Conservation (phyloP, 2,888 invertebrate genomes). For the Marasmarcha lunaedactyla region DNA sequence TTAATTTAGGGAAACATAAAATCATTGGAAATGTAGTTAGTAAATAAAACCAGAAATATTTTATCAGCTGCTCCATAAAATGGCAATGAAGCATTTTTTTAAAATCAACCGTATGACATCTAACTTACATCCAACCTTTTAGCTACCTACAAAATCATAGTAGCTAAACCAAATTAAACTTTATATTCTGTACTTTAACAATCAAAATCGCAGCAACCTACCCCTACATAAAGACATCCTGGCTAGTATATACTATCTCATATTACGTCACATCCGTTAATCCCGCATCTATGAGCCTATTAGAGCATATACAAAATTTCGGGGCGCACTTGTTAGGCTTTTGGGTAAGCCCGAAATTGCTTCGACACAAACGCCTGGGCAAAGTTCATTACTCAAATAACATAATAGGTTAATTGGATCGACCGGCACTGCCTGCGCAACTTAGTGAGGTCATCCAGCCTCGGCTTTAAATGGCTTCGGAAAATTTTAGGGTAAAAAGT, state of each 20-base stretch:
- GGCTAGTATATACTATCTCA: conserved; percentile 24
- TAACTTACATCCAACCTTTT: no score
- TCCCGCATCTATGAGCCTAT: conserved; percentile 46
- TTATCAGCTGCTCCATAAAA: no score
- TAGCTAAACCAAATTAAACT: neutral
- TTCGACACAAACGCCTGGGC: conserved; percentile 44
- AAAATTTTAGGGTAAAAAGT: no score
- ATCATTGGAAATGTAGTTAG: no score
- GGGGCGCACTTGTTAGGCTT: conserved; percentile 62
- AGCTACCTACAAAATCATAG: no score
- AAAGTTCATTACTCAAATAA: conserved; percentile 60
- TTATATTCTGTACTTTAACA: neutral
- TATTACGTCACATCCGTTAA: conserved; percentile 51
- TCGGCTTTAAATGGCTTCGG: no score
- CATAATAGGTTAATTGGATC: conserved; percentile 44
- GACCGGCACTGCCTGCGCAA: conserved; percentile 25
- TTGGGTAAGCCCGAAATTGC: conserved; percentile 46
- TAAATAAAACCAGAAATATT: no score
- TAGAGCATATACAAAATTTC: conserved; percentile 58
- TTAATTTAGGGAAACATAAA: no score
- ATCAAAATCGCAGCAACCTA: neutral
- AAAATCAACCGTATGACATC: no score
- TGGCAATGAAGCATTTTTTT: no score
- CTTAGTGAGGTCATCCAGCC: conserved; percentile 8
- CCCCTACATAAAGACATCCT: conserved; percentile 23